Evolutionary conservation across 2,113 vertebrate species (phyloP).

Genomic region (Eulemur rufifrons): DNA sequence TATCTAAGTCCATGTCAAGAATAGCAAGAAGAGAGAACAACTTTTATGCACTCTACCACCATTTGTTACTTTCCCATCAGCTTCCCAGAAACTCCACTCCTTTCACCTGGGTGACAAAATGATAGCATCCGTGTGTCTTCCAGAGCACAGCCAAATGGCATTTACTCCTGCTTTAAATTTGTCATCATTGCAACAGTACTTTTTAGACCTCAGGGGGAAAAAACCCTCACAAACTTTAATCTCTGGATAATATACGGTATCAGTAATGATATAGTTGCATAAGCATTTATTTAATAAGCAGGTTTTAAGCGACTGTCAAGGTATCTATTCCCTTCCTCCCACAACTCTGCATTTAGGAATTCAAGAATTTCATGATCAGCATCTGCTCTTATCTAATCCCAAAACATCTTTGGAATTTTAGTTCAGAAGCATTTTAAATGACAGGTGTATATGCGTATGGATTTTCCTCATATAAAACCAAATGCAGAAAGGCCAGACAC

Average conservation of each 20-base stretch:
- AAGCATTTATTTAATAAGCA: conserved; percentile 2
- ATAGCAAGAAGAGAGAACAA: not conserved
- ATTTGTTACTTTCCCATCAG: not conserved
- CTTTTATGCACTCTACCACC: not conserved
- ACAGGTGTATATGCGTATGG: not conserved
- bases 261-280: not conserved
- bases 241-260: not conserved
- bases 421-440: conserved; percentile 19
- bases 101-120: not conserved
- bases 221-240: not conserved
- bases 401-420: conserved; percentile 12
- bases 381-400: conserved; percentile 19
- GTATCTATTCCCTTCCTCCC: not conserved
- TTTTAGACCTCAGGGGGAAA: not conserved
- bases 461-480: not conserved
- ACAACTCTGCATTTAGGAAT: conserved; percentile 27
- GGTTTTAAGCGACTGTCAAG: not conserved
- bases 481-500: not conserved
- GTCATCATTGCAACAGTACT: not conserved
- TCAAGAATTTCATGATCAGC: not conserved
- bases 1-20: not conserved
- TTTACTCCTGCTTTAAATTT: conserved; percentile 46
- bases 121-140: not conserved
- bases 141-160: not conserved
- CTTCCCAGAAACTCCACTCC: not conserved